phyloP scores from a whole-genome alignment of 2,113 vertebrate species.

The Holacanthus passer region DNA sequence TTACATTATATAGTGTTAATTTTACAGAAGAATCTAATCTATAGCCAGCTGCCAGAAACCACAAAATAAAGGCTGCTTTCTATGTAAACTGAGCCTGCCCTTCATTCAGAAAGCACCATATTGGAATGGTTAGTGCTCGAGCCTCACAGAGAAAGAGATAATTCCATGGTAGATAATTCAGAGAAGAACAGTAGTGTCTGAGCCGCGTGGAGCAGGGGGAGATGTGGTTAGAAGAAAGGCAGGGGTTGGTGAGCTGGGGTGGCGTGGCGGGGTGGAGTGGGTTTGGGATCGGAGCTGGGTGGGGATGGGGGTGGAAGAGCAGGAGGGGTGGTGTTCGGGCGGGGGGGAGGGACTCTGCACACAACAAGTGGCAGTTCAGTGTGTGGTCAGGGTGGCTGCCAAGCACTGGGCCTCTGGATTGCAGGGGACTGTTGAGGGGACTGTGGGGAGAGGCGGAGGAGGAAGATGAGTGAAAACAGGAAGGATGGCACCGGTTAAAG shows the following conservation, averaged over 20 bases:
- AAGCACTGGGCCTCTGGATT: conserved; percentile 82
- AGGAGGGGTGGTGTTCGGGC: conserved; percentile 20
- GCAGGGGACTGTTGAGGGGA: conserved; percentile 77
- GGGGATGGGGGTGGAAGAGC: conserved; percentile 48
- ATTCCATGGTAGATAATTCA: conserved; percentile 67
- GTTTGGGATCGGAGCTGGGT: conserved; percentile 69
- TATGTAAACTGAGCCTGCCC: conserved; percentile 59
- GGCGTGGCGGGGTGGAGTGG: conserved; percentile 56
- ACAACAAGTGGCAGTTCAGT: conserved; percentile 85
- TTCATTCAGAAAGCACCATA: conserved; percentile 53
- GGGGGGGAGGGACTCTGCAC: conserved; percentile 60
- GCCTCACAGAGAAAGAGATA: conserved; percentile 59
- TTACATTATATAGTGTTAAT: conserved; percentile 46
- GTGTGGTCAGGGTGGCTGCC: conserved; percentile 84
- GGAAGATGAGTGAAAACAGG: conserved; percentile 84
- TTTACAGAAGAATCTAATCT: conserved; percentile 44
- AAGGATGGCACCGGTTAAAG: conserved; percentile 87
- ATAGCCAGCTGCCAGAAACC: conserved; percentile 43
- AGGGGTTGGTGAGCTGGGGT: conserved; percentile 66
- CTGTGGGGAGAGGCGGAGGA: conserved; percentile 66
- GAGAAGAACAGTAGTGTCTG: conserved; percentile 72
- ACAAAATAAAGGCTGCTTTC: conserved; percentile 53
- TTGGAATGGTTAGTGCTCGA: conserved; percentile 61
- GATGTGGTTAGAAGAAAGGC: conserved; percentile 75
- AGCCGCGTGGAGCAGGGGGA: conserved; percentile 63